Evolutionary conservation across 2,888 invertebrate genomes (phyloP).

Genomic region (Halictus ligatus): DNA sequence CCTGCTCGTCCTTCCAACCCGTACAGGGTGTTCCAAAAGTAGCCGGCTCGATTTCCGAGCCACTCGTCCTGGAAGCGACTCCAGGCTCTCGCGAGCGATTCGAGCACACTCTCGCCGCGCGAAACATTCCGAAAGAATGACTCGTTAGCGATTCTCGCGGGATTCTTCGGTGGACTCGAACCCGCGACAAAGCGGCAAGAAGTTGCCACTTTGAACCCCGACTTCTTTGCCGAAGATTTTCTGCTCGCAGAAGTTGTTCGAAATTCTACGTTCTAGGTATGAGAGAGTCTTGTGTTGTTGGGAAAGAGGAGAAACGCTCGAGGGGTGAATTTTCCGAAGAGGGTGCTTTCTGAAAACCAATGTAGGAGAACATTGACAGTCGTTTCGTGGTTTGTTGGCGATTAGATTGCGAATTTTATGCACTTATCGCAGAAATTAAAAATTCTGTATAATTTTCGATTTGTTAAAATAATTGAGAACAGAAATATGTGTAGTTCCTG

Average conservation of each 20-base stretch:
- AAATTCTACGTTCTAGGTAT: neutral
- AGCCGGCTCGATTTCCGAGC: neutral
- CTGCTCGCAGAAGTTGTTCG: neutral
- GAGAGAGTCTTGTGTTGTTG: neutral
- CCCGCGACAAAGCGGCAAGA: neutral
- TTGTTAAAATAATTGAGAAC: too few species aligned
- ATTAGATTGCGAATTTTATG: too few species aligned
- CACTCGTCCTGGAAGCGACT: neutral
- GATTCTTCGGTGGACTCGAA: neutral
- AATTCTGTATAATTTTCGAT: too few species aligned
- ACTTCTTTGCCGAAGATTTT: neutral
- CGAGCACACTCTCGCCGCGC: neutral
- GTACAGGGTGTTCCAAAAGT: slow-evolving; percentile 47
- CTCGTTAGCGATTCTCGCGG: slow-evolving; percentile 7
- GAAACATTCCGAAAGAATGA: slow-evolving; percentile 9
- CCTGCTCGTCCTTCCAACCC: slow-evolving; percentile 65
- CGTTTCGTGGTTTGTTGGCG: too few species aligned
- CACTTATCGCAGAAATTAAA: too few species aligned
- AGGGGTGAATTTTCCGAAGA: too few species aligned
- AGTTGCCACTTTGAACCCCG: neutral
- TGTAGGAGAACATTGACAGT: too few species aligned
- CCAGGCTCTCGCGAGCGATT: too few species aligned
- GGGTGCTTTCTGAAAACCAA: neutral
- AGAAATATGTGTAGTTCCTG: too few species aligned
- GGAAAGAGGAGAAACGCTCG: neutral